phyloP scores from a whole-genome alignment of 1,140 invertebrate species.

The Procambarus virginalis region DNA sequence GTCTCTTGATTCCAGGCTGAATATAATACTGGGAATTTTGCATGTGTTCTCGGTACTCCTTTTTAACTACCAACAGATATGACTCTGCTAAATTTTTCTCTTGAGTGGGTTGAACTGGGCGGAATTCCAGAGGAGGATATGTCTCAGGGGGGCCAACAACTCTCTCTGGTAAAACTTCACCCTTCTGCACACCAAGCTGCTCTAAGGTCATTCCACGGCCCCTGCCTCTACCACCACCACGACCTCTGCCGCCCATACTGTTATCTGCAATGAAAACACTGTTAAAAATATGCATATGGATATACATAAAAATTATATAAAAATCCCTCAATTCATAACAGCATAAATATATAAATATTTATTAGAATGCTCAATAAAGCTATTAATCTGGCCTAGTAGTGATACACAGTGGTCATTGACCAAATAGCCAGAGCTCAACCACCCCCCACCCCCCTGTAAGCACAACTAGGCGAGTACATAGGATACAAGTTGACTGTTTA shows the following conservation, averaged over 20 bases:
- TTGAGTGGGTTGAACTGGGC: conserved; percentile 77
- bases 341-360: too few relatives aligned
- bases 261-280: conserved; percentile 71
- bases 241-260: conserved; percentile 74
- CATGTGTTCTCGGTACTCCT: conserved; percentile 79
- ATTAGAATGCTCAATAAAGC: too few relatives aligned
- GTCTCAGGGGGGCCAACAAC: conserved; percentile 81
- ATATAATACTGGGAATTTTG: conserved; percentile 77
- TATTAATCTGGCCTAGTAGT: too few relatives aligned
- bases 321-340: too few relatives aligned
- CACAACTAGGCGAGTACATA: too few relatives aligned
- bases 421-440: too few relatives aligned
- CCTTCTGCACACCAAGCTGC: conserved; percentile 79
- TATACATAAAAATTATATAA: too few relatives aligned
- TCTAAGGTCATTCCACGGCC: conserved; percentile 77
- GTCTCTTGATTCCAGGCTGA: conserved; percentile 75
- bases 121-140: conserved; percentile 80
- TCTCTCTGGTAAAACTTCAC: conserved; percentile 79
- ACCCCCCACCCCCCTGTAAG: too few relatives aligned
- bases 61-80: conserved; percentile 79
- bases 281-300: too few relatives aligned
- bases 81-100: conserved; percentile 71
- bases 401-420: too few relatives aligned
- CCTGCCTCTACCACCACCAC: conserved; percentile 73
- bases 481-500: too few relatives aligned